Evolutionary conservation across 2,888 invertebrate species (phyloP).

Genomic region (Thyatira batis): DNA sequence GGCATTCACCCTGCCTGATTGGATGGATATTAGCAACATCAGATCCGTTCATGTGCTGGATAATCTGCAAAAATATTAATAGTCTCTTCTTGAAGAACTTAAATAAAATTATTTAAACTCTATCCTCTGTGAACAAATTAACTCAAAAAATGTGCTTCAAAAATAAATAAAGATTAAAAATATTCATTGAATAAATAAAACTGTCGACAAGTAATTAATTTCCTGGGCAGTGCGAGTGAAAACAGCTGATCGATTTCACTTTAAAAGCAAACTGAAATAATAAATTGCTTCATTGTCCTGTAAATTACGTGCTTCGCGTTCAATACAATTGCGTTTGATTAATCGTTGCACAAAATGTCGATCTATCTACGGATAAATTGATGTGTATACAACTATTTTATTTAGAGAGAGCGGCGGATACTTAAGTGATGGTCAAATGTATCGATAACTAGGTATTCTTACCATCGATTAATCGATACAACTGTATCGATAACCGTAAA

Average conservation of each 20-base stretch:
- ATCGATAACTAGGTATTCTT: no score
- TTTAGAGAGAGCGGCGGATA: neutral
- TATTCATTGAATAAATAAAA: neutral
- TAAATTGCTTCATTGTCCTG: slow-evolving; percentile 6
- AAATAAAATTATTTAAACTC: no score
- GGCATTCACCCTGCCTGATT: no score
- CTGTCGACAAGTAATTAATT: neutral
- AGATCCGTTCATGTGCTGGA: no score
- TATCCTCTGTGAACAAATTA: no score
- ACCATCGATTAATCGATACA: no score
- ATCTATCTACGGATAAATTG: neutral
- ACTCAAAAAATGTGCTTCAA: no score
- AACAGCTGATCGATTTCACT: slow-evolving; percentile 6
- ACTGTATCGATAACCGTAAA: no score
- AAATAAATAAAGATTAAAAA: neutral
- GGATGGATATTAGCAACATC: no score
- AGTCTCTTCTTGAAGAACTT: no score
- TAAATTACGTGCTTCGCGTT: neutral
- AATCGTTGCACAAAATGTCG: slow-evolving; percentile 8
- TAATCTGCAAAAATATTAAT: no score
- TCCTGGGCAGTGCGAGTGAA: neutral
- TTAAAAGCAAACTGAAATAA: neutral
- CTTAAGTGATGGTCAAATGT: no score
- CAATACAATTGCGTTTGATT: slow-evolving; percentile 10
- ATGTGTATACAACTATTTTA: neutral